A percentile compares a stretch with the other conserved stretches of the same genome.
phyloP scores from a whole-genome alignment of 2,888 invertebrate genomes.

The Gymnoscelis rufifasciata region DNA sequence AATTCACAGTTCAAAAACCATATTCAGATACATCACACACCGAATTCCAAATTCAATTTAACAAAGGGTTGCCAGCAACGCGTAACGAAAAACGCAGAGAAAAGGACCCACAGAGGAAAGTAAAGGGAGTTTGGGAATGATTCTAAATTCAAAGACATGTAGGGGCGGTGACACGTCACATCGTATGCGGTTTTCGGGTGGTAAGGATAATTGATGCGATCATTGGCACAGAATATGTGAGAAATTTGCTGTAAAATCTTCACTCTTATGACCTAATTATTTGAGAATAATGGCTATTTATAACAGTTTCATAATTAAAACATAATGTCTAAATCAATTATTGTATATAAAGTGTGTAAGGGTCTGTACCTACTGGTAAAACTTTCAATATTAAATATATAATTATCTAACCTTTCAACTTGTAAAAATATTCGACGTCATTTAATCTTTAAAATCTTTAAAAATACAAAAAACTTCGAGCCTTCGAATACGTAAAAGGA shows the following conservation, averaged over 20 bases:
- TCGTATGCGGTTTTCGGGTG: constrained; percentile 46
- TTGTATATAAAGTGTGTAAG: too few species aligned
- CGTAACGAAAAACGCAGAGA: constrained; percentile 56
- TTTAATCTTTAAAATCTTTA: too few species aligned
- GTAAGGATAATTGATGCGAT: constrained; percentile 64
- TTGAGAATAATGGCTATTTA: too few species aligned
- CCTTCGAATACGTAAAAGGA: too few species aligned
- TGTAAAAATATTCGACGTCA: too few species aligned
- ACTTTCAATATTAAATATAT: too few species aligned
- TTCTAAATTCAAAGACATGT: constrained; percentile 61
- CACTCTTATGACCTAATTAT: not conserved
- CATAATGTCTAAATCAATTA: too few species aligned
- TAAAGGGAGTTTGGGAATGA: constrained; percentile 21
- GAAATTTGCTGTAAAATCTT: not conserved
- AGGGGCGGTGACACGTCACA: constrained; percentile 65
- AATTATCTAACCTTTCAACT: too few species aligned
- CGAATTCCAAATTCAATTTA: constrained; percentile 61
- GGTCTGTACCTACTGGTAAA: too few species aligned
- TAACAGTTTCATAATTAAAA: too few species aligned
- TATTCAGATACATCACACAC: constrained; percentile 29
- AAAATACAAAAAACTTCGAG: too few species aligned
- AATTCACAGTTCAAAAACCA: constrained; percentile 6
- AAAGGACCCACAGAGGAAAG: constrained; percentile 28
- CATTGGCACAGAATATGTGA: constrained; percentile 42
- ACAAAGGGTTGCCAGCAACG: constrained; percentile 71